Percentiles rank a stretch among this genome's conserved stretches.
Evolutionary conservation across 2,797 vertebrate species (phyloP).

Genomic region (Xiphophorus birchmanni): DNA sequence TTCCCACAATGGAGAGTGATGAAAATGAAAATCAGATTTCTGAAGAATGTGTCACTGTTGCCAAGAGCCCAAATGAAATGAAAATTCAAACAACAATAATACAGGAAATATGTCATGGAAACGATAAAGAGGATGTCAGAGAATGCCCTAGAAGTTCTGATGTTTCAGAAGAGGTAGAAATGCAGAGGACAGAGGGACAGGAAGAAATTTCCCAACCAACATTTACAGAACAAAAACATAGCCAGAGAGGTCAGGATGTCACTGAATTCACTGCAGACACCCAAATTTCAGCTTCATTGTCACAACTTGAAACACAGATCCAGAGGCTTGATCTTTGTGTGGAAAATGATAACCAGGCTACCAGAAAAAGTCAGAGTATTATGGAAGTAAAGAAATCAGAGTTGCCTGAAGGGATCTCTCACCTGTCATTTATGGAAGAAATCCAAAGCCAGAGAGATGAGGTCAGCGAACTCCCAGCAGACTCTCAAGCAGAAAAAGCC

Average conservation of each 20-base stretch:
- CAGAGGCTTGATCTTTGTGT: not conserved
- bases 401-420: not conserved
- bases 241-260: not conserved
- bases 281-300: not conserved
- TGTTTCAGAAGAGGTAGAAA: not conserved
- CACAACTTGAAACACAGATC: not conserved
- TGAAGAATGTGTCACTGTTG: not conserved
- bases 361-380: not conserved
- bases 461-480: conserved; percentile 18
- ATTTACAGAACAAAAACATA: conserved; percentile 12
- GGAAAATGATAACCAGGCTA: not conserved
- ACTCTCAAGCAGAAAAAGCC: conserved; percentile 13
- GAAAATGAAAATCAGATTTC: conserved; percentile 24
- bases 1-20: conserved; percentile 12
- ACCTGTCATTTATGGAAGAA: not conserved
- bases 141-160: not conserved
- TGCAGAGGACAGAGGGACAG: not conserved
- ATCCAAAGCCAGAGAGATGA: conserved; percentile 18
- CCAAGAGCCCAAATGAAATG: conserved; percentile 29
- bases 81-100: conserved; percentile 25
- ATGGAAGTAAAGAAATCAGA: not conserved
- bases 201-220: conserved; percentile 24
- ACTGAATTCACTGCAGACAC: not conserved
- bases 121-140: not conserved
- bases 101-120: not conserved